Conservation (phyloP, 2,797 vertebrate genomes). For the Acipenser oxyrinchus region DNA sequence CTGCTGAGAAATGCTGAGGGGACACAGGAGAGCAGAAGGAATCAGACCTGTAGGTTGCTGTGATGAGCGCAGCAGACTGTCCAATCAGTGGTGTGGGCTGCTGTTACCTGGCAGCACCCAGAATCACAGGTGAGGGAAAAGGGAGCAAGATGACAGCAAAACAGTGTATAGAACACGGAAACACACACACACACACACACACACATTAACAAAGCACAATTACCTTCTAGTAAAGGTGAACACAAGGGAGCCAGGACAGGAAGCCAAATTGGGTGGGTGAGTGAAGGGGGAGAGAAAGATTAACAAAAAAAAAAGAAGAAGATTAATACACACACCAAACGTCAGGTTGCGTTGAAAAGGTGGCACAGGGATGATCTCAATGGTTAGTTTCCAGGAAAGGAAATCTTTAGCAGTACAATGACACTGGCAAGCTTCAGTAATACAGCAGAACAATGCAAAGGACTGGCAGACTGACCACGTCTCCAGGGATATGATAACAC, state of each 20-base stretch:
- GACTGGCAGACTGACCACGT: conserved; percentile 15
- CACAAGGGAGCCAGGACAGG: conserved; percentile 54
- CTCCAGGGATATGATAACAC: background rate
- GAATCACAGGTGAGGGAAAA: conserved; percentile 20
- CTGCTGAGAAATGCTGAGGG: too few relatives aligned
- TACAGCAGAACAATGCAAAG: conserved; percentile 15
- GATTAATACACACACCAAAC: background rate
- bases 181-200: conserved; percentile 9
- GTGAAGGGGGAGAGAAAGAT: conserved; percentile 50
- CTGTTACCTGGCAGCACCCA: too few relatives aligned
- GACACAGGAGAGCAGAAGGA: too few relatives aligned
- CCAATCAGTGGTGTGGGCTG: too few relatives aligned
- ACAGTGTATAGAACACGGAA: background rate
- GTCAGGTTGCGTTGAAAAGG: background rate
- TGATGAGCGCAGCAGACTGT: too few relatives aligned
- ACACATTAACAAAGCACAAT: conserved; percentile 43
- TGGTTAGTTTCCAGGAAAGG: background rate
- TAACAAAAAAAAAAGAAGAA: background rate
- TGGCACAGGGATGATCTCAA: background rate
- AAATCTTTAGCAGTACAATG: background rate
- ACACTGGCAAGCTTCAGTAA: background rate
- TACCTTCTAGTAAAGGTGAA: conserved; percentile 85
- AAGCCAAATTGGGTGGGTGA: conserved; percentile 54
- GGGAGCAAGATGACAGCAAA: conserved; percentile 24
- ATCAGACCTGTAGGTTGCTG: too few relatives aligned